These are phyloP conservation scores for Sebastes hubbsi DNA, from an alignment of 2,797 vertebrate genomes.

Conservation along the genomic window DNA sequence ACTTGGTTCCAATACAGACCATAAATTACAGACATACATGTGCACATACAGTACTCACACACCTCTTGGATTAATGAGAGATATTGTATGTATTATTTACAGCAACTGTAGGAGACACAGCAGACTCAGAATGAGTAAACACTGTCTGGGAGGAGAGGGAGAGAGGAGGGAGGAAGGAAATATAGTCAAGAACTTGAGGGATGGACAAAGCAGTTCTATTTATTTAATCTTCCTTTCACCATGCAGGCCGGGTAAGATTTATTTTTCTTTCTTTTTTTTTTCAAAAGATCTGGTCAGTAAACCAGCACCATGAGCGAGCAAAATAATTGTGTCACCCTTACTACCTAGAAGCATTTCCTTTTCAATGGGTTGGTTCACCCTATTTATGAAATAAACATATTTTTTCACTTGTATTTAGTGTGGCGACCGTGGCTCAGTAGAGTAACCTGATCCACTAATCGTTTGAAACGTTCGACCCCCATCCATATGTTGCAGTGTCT, in stretches of 20 bases:
- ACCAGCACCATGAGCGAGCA: background rate
- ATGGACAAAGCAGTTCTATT: background rate
- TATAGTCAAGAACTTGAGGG: background rate
- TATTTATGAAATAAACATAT: background rate
- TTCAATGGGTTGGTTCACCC: background rate
- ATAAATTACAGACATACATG: constrained; percentile 5
- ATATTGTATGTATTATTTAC: constrained; percentile 56
- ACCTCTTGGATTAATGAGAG: constrained; percentile 20
- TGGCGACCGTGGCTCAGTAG: background rate
- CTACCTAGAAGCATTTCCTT: background rate
- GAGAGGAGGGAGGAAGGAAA: background rate
- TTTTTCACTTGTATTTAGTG: background rate
- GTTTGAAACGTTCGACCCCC: background rate
- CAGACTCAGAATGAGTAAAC: constrained; percentile 43
- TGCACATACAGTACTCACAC: background rate
- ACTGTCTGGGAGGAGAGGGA: constrained; percentile 12
- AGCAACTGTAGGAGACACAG: constrained; percentile 28
- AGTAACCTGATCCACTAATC: background rate
- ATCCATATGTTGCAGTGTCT: background rate
- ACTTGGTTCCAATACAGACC: constrained; percentile 21
- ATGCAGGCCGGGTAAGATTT: background rate
- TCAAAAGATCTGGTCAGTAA: background rate
- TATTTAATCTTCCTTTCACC: background rate
- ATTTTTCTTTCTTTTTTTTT: background rate
- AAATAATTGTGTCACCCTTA: background rate